Evolutionary conservation across 2,797 vertebrate species (phyloP), one percentile per base, ranked within the genome.

Genomic region (Euthynnus affinis): DNA sequence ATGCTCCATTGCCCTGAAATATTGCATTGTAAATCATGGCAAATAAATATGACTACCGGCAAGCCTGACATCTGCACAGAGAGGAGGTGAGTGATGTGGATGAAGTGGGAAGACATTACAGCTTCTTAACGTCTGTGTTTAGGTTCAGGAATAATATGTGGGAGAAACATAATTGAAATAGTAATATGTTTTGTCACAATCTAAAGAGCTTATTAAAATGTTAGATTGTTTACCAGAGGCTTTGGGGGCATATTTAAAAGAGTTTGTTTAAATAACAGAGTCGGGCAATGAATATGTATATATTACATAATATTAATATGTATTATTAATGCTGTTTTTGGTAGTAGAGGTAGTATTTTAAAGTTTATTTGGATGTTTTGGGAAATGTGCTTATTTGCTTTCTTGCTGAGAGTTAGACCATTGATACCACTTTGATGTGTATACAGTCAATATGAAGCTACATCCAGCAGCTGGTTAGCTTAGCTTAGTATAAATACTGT

Each of bases 81-180:
- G 84, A 63, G 67, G 69, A 56, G 61, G 23, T 85, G 82, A 88
- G 62, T 73, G 83, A 89, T 80, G 83, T 23, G 32, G 46, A 67
- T 65, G 49, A 56, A 22, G 76, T 69, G 60, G 71, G 74, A 80
- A 60, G 75, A 85, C 9, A 63, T 65, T 58, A 61, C 34, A 60
- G 75, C 61, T 82, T 83, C 51, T 58, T 87, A 91, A 87, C 82
- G 78, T 71, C 72, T 58, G 79, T 75, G 81, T 91, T 85, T 88
- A 87, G 52, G 67, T 86, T 81, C 40, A 66, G 66, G 40, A 29
- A 60, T 49, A 58, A 67, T 73, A 82, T 64, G 82, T 76, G 73
- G 79, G 82, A 62, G 81, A 78, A 78, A 77, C 63, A 51, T 87
- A 82, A 92, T 81, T 83, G 72, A 86, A 89, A 87, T 63, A 69